Conservation (phyloP, 2,113 vertebrate species). For the Shinisaurus crocodilurus region DNA sequence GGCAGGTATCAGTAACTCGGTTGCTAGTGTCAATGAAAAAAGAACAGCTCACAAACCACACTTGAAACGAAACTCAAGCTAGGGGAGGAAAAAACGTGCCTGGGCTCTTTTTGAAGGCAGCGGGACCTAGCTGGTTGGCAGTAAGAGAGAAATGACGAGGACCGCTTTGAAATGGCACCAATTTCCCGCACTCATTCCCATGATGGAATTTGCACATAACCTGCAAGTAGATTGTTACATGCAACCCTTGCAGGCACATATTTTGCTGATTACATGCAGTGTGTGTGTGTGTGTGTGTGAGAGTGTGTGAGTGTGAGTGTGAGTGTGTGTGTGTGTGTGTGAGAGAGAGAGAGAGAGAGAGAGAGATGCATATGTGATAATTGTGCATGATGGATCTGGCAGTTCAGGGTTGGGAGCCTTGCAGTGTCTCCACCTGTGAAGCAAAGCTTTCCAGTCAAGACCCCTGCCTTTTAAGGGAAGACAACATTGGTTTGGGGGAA, state of each 20-base stretch:
- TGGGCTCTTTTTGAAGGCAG: neutral
- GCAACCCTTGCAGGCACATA: neutral
- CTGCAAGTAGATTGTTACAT: neutral
- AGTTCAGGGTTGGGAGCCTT: neutral
- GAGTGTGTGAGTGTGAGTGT: too few relatives aligned
- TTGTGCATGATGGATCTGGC: neutral
- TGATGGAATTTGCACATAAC: too few relatives aligned
- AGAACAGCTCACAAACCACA: neutral
- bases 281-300: too few relatives aligned
- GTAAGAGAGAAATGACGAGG: neutral
- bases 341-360: too few relatives aligned
- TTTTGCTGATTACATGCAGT: neutral
- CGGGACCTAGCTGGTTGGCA: neutral
- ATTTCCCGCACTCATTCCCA: too few relatives aligned
- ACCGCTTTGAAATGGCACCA: neutral
- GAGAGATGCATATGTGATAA: too few relatives aligned
- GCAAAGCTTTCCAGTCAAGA: neutral
- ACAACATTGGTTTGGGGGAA: neutral
- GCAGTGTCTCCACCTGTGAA: neutral
- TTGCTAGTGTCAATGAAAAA: too few relatives aligned
- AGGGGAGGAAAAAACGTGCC: neutral
- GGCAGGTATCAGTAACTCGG: neutral
- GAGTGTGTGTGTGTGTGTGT: too few relatives aligned
- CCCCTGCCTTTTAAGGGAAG: neutral
- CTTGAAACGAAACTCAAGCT: neutral